Conservation (phyloP, 2,888 invertebrate species). For the Caenorhabditis japonica region DNA sequence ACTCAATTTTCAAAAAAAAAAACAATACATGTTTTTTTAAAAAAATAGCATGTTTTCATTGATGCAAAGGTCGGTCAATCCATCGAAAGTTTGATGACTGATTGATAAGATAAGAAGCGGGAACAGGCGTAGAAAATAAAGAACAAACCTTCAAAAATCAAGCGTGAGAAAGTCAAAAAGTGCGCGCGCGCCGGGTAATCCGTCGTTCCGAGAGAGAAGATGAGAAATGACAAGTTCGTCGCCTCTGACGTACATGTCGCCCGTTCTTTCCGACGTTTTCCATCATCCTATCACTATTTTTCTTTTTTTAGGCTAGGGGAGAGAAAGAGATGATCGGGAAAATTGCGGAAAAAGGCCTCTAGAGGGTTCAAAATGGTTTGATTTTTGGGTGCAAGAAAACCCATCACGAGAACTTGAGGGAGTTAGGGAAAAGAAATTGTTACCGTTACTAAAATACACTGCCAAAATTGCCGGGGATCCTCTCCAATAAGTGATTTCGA, state of each 20-base stretch:
- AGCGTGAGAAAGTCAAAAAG: constrained; percentile 2
- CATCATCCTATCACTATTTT: neutral
- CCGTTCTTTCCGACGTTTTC: constrained; percentile 33
- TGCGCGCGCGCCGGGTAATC: too few species aligned
- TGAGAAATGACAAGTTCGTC: constrained; percentile 48
- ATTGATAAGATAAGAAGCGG: constrained; percentile 16
- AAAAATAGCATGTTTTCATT: too few species aligned
- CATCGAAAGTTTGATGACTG: constrained; percentile 30
- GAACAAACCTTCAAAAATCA: constrained; percentile 30
- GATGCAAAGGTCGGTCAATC: constrained; percentile 7
- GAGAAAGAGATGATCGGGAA: constrained; percentile 1
- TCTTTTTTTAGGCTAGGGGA: neutral
- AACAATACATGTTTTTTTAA: too few species aligned
- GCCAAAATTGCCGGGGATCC: too few species aligned
- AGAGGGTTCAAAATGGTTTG: constrained; percentile 10
- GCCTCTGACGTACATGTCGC: constrained; percentile 47
- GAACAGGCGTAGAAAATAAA: neutral
- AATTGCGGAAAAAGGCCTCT: neutral
- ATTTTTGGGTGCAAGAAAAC: too few species aligned
- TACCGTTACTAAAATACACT: constrained; percentile 8
- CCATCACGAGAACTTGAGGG: too few species aligned
- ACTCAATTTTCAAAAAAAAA: too few species aligned
- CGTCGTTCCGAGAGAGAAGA: constrained; percentile 20
- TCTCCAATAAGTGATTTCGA: too few species aligned
- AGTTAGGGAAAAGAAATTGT: too few species aligned